Percentiles rank a stretch among this genome's conserved stretches.
These are phyloP conservation scores for Platycheirus albimanus DNA, from an alignment of 2,888 invertebrate genomes.

Conservation along the genomic window DNA sequence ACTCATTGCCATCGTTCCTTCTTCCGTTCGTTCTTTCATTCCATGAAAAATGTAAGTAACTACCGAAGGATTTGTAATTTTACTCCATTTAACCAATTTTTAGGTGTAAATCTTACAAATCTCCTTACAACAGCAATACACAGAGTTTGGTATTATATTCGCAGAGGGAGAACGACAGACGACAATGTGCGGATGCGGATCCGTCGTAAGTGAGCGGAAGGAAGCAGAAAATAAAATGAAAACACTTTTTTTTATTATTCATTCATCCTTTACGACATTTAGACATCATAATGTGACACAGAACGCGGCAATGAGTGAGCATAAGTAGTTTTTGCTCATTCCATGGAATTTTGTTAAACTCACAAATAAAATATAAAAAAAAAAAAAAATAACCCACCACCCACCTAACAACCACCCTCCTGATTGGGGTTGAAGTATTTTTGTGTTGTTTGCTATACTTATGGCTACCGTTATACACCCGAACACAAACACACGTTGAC, in stretches of 20 bases:
- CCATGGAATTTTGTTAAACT: conserved; percentile 19
- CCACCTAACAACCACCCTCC: background rate
- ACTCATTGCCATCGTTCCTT: background rate
- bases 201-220: background rate
- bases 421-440: conserved; percentile 24
- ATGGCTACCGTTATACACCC: conserved; percentile 21
- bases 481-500: conserved; percentile 42
- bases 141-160: conserved; percentile 7
- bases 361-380: too few relatives aligned
- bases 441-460: conserved; percentile 46
- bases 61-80: conserved; percentile 70
- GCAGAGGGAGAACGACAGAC: background rate
- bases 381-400: background rate
- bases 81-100: conserved; percentile 73
- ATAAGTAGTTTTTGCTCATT: conserved; percentile 72
- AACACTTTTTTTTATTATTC: background rate
- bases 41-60: conserved; percentile 49
- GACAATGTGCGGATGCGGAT: conserved; percentile 4
- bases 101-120: conserved; percentile 70
- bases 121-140: conserved; percentile 50
- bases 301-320: conserved; percentile 70
- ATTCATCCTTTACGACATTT: conserved; percentile 57
- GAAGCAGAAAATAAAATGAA: conserved; percentile 11
- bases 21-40: conserved; percentile 1
- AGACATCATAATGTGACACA: conserved; percentile 72